phyloP scores from a whole-genome alignment of 2,888 invertebrate species.

The Nomada ferruginata region DNA sequence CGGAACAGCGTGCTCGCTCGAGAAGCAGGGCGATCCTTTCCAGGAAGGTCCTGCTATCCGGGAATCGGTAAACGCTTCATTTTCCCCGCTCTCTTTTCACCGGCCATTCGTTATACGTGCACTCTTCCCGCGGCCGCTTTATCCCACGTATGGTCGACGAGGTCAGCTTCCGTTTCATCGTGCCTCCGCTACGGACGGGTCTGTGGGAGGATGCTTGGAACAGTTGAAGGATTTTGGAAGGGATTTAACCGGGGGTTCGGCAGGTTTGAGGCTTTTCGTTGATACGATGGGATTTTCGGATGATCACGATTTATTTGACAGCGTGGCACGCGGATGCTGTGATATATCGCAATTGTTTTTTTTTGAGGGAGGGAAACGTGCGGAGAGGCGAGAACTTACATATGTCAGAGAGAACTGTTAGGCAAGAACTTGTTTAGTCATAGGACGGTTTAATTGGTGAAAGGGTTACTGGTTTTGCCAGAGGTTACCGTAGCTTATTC shows the following conservation, averaged over 20 bases:
- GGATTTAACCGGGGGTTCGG: too few relatives aligned
- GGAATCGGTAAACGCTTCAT: slow-evolving; percentile 70
- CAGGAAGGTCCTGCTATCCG: slow-evolving; percentile 68
- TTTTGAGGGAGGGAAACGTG: slow-evolving; percentile 11
- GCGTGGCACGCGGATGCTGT: too few relatives aligned
- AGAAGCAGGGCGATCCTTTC: slow-evolving; percentile 65
- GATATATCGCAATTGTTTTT: neutral
- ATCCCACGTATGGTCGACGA: slow-evolving; percentile 51
- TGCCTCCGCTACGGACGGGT: neutral
- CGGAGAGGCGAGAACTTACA: slow-evolving; percentile 24
- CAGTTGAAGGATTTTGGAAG: neutral
- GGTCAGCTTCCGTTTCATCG: slow-evolving; percentile 49
- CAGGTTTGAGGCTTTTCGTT: too few relatives aligned
- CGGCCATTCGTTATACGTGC: slow-evolving; percentile 25
- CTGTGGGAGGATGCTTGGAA: neutral
- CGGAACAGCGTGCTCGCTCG: slow-evolving; percentile 29
- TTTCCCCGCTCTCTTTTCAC: slow-evolving; percentile 67
- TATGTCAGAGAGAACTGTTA: slow-evolving; percentile 41
- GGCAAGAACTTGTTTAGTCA: slow-evolving; percentile 43
- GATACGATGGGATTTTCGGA: too few relatives aligned
- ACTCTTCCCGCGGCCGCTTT: slow-evolving; percentile 34
- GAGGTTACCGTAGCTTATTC: slow-evolving; percentile 37
- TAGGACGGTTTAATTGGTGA: slow-evolving; percentile 53
- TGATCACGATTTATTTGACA: too few relatives aligned
- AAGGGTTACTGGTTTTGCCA: slow-evolving; percentile 45